phyloP scores from a whole-genome alignment of 53 echinoderm and acorn worm species.

The Apostichopus leukothele region DNA sequence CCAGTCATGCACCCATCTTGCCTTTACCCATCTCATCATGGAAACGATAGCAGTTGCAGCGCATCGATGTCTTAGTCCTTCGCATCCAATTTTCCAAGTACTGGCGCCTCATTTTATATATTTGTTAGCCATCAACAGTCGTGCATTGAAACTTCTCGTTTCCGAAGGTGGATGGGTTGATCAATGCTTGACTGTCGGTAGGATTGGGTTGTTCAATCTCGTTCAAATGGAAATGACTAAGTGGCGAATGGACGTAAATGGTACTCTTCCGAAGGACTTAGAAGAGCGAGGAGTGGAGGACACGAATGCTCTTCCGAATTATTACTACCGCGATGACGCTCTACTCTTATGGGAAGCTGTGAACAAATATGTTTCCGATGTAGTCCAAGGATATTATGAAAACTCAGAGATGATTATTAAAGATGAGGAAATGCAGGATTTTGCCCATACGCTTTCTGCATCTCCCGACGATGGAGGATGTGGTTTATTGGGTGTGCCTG shows the following conservation, averaged over 20 bases:
- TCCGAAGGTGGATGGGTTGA: slow-evolving; percentile 85
- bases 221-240: slow-evolving; percentile 45
- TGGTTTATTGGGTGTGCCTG: slow-evolving; percentile 18
- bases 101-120: slow-evolving; percentile 88
- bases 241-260: slow-evolving; percentile 74
- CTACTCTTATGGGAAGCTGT: slow-evolving; percentile 22
- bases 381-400: slow-evolving; percentile 9
- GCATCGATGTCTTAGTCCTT: slow-evolving; percentile 67
- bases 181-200: slow-evolving; percentile 69
- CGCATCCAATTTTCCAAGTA: slow-evolving; percentile 83
- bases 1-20: slow-evolving; percentile 79
- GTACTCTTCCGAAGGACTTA: slow-evolving; percentile 74
- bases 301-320: slow-evolving; percentile 80
- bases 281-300: slow-evolving; percentile 78
- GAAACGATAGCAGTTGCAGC: slow-evolving; percentile 77
- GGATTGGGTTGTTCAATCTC: slow-evolving; percentile 78
- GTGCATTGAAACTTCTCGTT: slow-evolving; percentile 72
- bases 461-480: slow-evolving; percentile 24
- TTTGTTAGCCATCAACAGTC: slow-evolving; percentile 87
- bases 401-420: background rate
- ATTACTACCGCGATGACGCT: slow-evolving; percentile 75
- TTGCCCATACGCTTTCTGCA: slow-evolving; percentile 9
- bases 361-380: background rate
- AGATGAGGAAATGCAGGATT: slow-evolving; percentile 35
- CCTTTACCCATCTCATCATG: slow-evolving; percentile 79